A percentile compares a stretch with the other conserved stretches of the same genome.
Conservation (phyloP, 2,888 invertebrate species). For the Lypha dubia region DNA sequence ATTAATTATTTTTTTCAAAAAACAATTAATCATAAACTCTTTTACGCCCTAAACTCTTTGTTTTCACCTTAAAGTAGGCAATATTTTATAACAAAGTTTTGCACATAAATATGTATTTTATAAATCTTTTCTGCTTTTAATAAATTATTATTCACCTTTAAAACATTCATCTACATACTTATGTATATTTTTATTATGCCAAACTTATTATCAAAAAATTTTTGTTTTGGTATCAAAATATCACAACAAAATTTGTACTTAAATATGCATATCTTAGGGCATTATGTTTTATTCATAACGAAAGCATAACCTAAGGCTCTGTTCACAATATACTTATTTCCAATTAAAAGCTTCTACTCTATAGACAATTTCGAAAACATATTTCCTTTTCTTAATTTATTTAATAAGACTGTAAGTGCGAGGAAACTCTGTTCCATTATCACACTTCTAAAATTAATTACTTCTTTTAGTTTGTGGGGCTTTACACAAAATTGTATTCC, state of each 20-base stretch:
- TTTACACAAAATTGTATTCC: constrained; percentile 42
- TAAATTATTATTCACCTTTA: not conserved
- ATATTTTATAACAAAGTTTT: too few relatives aligned
- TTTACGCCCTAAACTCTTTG: not conserved
- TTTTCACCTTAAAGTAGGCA: not conserved
- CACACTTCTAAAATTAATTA: constrained; percentile 70
- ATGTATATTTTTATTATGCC: not conserved
- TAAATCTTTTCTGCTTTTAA: not conserved
- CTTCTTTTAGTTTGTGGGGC: constrained; percentile 41
- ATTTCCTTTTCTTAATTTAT: not conserved
- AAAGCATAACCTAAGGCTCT: constrained; percentile 39
- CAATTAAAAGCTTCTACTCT: constrained; percentile 15
- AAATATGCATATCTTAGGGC: constrained; percentile 5
- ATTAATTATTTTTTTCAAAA: too few relatives aligned
- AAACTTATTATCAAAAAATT: not conserved
- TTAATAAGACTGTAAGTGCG: not conserved
- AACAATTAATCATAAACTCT: not conserved
- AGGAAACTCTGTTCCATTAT: constrained; percentile 47
- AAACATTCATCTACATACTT: not conserved
- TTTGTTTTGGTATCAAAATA: not conserved
- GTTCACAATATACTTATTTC: constrained; percentile 4
- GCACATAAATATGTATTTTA: too few relatives aligned
- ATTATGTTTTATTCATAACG: constrained; percentile 19
- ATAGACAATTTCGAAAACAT: constrained; percentile 2
- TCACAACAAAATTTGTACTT: not conserved